These are phyloP conservation scores for Busseola fusca DNA, from an alignment of 2,888 invertebrate genomes.

Conservation along the genomic window DNA sequence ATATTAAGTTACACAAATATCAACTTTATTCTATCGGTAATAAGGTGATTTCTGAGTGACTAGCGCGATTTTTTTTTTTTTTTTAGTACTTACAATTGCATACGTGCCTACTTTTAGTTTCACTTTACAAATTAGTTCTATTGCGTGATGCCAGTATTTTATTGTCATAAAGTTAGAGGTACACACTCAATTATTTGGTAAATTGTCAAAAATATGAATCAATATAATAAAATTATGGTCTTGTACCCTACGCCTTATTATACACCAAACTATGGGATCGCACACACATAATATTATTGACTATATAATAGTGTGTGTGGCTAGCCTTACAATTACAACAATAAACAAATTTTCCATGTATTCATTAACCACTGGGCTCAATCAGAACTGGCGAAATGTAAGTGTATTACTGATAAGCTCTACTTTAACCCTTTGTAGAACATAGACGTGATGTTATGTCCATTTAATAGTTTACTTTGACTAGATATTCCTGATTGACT, in stretches of 20 bases:
- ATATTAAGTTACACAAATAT: too few species aligned
- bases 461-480: not conserved
- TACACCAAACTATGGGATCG: too few species aligned
- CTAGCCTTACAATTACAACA: not conserved
- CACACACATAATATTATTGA: too few species aligned
- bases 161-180: not conserved
- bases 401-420: not conserved
- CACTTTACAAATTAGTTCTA: not conserved
- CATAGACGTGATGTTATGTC: not conserved
- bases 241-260: not conserved
- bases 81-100: not conserved
- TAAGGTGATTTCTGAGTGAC: too few species aligned
- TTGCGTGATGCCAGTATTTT: not conserved
- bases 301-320: too few species aligned
- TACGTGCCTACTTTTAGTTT: not conserved
- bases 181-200: not conserved
- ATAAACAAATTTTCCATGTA: not conserved
- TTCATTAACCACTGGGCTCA: not conserved
- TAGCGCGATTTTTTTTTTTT: not conserved
- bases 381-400: not conserved
- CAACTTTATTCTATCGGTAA: too few species aligned
- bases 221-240: too few species aligned
- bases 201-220: not conserved
- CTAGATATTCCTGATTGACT: not conserved
- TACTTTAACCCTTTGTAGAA: not conserved